Conservation (phyloP, 2,113 vertebrate genomes). For the Penelope pileata region DNA sequence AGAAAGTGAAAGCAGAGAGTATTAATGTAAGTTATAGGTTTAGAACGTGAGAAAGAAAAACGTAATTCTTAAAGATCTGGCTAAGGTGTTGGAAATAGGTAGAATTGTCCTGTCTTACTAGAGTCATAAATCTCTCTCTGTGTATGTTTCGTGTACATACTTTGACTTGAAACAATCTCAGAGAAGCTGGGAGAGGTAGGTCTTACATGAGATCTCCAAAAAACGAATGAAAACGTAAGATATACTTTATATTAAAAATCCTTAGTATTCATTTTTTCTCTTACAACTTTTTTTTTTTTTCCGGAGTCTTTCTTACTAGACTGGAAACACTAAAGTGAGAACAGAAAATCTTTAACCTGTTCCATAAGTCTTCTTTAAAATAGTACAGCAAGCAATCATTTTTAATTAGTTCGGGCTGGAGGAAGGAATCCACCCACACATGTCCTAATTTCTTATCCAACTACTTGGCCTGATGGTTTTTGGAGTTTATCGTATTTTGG, state of each 20-base stretch:
- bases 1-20: background rate
- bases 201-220: background rate
- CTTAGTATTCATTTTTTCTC: background rate
- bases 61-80: background rate
- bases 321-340: slow-evolving; percentile 8
- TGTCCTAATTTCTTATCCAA: slow-evolving; percentile 62
- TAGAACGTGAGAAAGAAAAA: background rate
- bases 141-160: background rate
- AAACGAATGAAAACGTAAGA: background rate
- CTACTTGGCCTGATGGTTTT: slow-evolving; percentile 48
- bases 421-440: slow-evolving; percentile 65
- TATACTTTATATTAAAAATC: background rate
- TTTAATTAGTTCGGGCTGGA: slow-evolving; percentile 66
- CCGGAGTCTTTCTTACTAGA: background rate
- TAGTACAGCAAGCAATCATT: slow-evolving; percentile 39
- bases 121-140: background rate
- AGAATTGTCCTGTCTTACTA: background rate
- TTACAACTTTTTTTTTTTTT: background rate
- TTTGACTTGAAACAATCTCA: slow-evolving; percentile 17
- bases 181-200: background rate
- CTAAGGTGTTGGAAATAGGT: background rate
- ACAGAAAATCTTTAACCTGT: slow-evolving; percentile 25
- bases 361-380: slow-evolving; percentile 17
- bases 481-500: slow-evolving; percentile 29
- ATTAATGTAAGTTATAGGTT: background rate